phyloP scores from a whole-genome alignment of 2,113 vertebrate species.

The Aptenodytes forsteri region DNA sequence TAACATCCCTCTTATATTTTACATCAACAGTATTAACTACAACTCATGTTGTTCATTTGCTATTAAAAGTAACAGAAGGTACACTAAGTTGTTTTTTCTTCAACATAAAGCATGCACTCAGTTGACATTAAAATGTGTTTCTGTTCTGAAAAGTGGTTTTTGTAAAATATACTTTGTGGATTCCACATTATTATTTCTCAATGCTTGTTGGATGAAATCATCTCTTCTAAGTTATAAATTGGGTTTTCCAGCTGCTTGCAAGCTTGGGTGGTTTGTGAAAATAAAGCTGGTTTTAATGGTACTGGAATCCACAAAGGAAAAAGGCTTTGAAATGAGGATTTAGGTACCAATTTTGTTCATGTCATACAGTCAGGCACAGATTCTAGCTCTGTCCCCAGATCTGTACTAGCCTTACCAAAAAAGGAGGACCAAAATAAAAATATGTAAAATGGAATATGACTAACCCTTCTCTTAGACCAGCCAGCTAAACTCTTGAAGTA shows the following conservation, averaged over 20 bases:
- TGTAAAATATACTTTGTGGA: background rate
- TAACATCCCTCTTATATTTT: constrained; percentile 16
- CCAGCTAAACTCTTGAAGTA: background rate
- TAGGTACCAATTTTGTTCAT: background rate
- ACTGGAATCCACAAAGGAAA: background rate
- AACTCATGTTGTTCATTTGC: background rate
- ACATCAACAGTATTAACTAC: constrained; percentile 28
- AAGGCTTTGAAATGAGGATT: background rate
- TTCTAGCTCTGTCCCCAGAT: background rate
- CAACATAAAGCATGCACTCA: background rate
- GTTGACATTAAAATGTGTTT: background rate
- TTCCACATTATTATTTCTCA: background rate
- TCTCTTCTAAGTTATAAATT: background rate
- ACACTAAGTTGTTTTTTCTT: background rate
- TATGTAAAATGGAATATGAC: background rate
- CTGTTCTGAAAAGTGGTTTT: background rate
- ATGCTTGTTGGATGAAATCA: background rate
- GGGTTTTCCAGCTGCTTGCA: background rate
- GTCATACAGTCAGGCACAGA: background rate
- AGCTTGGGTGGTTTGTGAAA: background rate
- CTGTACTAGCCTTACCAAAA: background rate
- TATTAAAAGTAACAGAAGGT: constrained; percentile 36
- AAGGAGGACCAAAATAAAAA: background rate
- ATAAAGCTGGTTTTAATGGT: background rate
- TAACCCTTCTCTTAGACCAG: background rate